Evolutionary conservation across 2,888 invertebrate species (phyloP).

Genomic region (Caenorhabditis drosophilae): DNA sequence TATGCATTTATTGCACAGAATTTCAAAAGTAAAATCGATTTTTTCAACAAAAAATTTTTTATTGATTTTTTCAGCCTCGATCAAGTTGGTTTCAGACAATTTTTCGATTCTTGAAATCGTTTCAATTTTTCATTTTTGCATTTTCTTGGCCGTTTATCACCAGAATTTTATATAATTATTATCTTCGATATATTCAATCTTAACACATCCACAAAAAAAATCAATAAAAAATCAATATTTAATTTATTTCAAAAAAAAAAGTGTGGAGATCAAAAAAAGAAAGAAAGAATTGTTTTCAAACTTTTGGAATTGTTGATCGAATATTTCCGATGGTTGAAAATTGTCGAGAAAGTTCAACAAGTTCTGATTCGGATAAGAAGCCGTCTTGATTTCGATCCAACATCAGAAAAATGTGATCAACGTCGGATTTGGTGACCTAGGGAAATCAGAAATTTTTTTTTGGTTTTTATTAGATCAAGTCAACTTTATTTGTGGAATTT

Average conservation of each 20-base stretch:
- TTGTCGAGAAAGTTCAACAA: conserved; percentile 25
- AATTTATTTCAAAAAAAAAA: not conserved
- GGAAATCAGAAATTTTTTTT: not conserved
- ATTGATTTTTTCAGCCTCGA: conserved; percentile 19
- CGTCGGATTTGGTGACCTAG: conserved; percentile 29
- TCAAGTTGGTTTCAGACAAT: conserved; percentile 11
- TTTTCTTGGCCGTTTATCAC: conserved; percentile 37
- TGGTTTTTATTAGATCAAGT: not conserved
- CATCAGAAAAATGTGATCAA: conserved; percentile 25
- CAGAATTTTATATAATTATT: conserved; percentile 23
- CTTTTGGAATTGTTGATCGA: conserved; percentile 28
- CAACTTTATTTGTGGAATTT: conserved; percentile 34
- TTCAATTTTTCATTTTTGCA: conserved; percentile 32
- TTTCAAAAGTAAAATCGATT: conserved; percentile 37
- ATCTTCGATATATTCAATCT: conserved; percentile 1
- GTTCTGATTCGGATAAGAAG: conserved; percentile 19
- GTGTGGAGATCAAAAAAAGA: not conserved
- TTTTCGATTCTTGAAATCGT: conserved; percentile 18
- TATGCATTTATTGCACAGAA: conserved; percentile 45
- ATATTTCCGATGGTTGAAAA: conserved; percentile 29
- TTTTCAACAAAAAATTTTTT: too few relatives aligned
- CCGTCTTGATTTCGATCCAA: conserved; percentile 35
- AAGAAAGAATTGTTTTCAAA: conserved; percentile 5
- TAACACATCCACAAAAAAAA: not conserved
- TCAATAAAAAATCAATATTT: not conserved